Percentiles rank a stretch among this genome's conserved stretches.
Evolutionary conservation across 2,113 vertebrate species (phyloP).

Genomic region (Hypocryptadius cinnamomeus): DNA sequence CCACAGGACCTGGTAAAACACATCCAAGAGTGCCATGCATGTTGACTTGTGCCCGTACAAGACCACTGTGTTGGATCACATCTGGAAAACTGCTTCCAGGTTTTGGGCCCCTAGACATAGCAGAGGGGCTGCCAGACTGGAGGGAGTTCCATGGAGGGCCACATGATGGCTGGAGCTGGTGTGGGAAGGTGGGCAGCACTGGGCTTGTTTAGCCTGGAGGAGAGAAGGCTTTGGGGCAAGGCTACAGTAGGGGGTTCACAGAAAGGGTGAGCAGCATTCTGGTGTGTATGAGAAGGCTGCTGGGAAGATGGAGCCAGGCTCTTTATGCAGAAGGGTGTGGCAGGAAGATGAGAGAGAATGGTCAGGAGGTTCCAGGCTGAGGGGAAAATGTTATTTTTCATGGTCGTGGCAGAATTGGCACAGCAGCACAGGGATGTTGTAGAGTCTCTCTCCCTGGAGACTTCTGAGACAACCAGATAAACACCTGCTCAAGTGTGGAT

Average conservation of each 20-base stretch:
- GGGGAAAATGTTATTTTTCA: neutral
- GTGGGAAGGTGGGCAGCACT: neutral
- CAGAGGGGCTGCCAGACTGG: neutral
- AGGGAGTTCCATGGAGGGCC: neutral
- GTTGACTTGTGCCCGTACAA: neutral
- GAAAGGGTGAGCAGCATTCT: neutral
- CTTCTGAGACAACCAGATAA: neutral
- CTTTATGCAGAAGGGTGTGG: neutral
- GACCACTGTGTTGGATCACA: neutral
- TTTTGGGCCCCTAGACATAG: neutral
- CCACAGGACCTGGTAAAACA: neutral
- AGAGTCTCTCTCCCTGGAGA: neutral
- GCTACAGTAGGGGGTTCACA: fast-evolving
- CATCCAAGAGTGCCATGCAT: fast-evolving
- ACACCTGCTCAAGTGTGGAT: neutral
- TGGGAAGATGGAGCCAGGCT: neutral
- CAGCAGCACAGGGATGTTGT: neutral
- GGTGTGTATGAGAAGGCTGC: neutral
- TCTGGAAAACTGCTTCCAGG: neutral
- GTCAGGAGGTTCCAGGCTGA: neutral
- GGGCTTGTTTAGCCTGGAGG: neutral
- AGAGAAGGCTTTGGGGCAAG: neutral
- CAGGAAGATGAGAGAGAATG: neutral
- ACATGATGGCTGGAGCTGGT: neutral
- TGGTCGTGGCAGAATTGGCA: neutral